These are phyloP conservation scores for Todiramphus saurophagus DNA, from an alignment of 2,113 vertebrate species.

Conservation along the genomic window DNA sequence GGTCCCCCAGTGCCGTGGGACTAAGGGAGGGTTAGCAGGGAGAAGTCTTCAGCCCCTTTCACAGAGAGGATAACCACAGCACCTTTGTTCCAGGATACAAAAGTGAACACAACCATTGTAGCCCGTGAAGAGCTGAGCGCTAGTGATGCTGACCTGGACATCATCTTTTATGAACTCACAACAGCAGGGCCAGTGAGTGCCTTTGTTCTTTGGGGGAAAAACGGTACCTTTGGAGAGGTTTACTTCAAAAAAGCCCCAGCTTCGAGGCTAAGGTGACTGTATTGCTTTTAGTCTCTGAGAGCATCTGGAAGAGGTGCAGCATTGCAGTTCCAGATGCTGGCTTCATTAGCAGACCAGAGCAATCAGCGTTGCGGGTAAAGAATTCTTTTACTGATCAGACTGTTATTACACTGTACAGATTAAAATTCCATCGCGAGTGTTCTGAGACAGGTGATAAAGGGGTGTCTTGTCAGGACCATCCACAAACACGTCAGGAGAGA, in stretches of 20 bases:
- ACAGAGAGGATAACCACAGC: background rate
- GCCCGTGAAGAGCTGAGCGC: background rate
- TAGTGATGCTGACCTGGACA: constrained; percentile 49
- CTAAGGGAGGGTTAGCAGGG: background rate
- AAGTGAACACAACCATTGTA: constrained; percentile 16
- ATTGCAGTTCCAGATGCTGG: background rate
- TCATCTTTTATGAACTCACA: constrained; percentile 46
- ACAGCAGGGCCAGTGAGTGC: constrained; percentile 17
- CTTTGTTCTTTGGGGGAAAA: background rate
- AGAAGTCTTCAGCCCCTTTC: background rate
- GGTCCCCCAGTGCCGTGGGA: background rate
- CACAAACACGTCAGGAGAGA: background rate
- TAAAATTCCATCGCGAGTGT: background rate
- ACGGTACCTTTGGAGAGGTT: background rate
- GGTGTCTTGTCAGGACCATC: background rate
- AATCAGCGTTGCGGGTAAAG: background rate
- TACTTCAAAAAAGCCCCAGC: background rate
- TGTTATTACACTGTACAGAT: background rate
- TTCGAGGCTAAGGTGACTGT: background rate
- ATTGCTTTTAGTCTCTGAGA: background rate
- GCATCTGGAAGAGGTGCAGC: background rate
- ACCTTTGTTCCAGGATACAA: constrained; percentile 34
- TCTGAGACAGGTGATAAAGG: background rate
- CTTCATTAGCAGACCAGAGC: background rate
- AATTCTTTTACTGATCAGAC: background rate